phyloP scores from a whole-genome alignment of 2,113 vertebrate species.

The Blennius ocellaris region DNA sequence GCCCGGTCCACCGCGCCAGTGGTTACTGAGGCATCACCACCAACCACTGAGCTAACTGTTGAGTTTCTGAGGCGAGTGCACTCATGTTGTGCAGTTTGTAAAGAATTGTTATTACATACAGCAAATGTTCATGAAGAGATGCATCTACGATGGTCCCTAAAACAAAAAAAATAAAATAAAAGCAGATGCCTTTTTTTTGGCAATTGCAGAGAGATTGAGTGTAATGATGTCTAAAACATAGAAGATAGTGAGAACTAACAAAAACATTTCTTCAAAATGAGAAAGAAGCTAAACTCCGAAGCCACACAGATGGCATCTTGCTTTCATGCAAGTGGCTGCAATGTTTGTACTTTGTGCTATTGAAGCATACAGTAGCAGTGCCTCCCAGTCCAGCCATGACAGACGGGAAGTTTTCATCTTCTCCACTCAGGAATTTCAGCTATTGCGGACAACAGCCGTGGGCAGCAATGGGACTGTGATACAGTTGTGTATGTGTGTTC shows the following conservation, averaged over 20 bases:
- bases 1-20: constrained; percentile 41
- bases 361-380: constrained; percentile 32
- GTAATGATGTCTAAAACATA: no score
- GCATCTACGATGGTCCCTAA: background rate
- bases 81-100: background rate
- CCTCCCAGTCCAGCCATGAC: constrained; percentile 12
- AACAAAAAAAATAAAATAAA: background rate
- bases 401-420: constrained; percentile 37
- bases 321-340: constrained; percentile 19
- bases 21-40: constrained; percentile 36
- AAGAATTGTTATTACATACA: background rate
- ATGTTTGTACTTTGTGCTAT: constrained; percentile 48
- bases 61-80: background rate
- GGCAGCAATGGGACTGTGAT: background rate
- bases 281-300: background rate
- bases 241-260: no score
- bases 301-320: constrained; percentile 36
- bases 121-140: background rate
- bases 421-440: constrained; percentile 56
- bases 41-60: constrained; percentile 34
- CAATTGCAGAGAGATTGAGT: background rate
- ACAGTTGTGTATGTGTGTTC: constrained; percentile 16
- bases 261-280: background rate
- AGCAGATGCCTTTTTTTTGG: background rate
- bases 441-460: constrained; percentile 31